Evolutionary conservation across 1,140 invertebrate genomes (phyloP).

Genomic region (Parasteatoda tepidariorum): DNA sequence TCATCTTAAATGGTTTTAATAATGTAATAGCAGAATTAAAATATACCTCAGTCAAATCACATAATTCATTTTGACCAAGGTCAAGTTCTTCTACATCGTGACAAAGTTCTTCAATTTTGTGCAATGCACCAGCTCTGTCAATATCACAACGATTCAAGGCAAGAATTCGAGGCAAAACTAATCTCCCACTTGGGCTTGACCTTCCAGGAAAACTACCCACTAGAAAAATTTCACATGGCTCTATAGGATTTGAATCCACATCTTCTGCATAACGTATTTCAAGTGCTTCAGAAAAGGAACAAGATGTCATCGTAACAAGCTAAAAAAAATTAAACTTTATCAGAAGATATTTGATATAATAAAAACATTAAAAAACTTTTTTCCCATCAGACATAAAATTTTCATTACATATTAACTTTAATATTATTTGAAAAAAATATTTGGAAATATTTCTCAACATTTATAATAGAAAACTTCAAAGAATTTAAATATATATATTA

Average conservation of each 20-base stretch:
- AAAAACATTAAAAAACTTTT: too few relatives aligned
- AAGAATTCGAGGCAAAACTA: constrained; percentile 63
- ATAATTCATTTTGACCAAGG: constrained; percentile 88
- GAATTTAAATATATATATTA: too few relatives aligned
- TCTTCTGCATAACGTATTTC: constrained; percentile 56
- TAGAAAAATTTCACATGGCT: constrained; percentile 57
- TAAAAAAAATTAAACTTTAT: background rate
- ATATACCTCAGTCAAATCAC: constrained; percentile 83
- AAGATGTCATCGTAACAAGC: constrained; percentile 47
- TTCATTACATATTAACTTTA: too few relatives aligned
- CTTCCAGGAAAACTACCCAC: constrained; percentile 61
- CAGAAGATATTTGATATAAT: too few relatives aligned
- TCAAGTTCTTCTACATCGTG: constrained; percentile 88
- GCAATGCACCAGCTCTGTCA: constrained; percentile 58
- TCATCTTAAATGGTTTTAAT: too few relatives aligned
- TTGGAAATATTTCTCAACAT: too few relatives aligned
- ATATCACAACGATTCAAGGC: constrained; percentile 63
- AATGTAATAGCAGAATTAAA: too few relatives aligned
- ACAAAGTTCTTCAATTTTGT: constrained; percentile 79
- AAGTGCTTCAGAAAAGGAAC: constrained; percentile 61
- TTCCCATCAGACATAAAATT: too few relatives aligned
- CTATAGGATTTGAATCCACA: constrained; percentile 26
- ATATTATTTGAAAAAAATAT: too few relatives aligned
- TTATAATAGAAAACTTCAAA: too few relatives aligned
- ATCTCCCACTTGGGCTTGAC: constrained; percentile 54